Conservation (phyloP, 2,888 invertebrate species). For the Hydraecia micacea region DNA sequence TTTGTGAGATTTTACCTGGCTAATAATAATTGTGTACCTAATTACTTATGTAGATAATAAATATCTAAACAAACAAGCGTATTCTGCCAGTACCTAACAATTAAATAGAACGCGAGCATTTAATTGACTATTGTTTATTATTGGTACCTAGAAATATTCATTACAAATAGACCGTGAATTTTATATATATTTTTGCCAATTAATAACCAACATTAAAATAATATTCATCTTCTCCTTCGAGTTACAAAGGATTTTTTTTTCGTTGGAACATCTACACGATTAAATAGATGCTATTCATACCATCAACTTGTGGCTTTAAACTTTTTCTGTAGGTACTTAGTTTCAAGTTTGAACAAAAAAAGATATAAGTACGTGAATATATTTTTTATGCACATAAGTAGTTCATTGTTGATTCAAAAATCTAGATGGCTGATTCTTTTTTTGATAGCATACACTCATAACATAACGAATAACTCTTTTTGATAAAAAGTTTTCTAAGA, state of each 20-base stretch:
- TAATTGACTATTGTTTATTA: conserved; percentile 19
- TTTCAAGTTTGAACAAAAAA: not conserved
- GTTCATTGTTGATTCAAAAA: not conserved
- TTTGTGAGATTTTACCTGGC: not conserved
- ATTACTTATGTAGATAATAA: not conserved
- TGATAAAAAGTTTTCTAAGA: no score
- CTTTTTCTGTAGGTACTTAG: not conserved
- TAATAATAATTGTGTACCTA: not conserved
- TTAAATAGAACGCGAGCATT: not conserved
- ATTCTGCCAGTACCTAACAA: not conserved
- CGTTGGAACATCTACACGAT: not conserved
- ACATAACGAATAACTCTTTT: not conserved
- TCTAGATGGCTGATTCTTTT: not conserved
- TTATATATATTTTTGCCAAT: not conserved
- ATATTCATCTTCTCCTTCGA: conserved; percentile 1
- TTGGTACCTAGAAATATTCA: conserved; percentile 7
- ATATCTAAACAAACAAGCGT: not conserved
- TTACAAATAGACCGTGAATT: conserved; percentile 8
- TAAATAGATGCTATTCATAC: not conserved
- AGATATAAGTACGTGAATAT: not conserved
- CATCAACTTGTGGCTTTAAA: not conserved
- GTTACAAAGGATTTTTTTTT: not conserved
- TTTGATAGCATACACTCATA: not conserved
- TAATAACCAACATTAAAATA: not conserved
- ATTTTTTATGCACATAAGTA: not conserved